These are phyloP conservation scores for Aradophagus sp. DNA, from an alignment of 1,140 invertebrate species.

Conservation along the genomic window DNA sequence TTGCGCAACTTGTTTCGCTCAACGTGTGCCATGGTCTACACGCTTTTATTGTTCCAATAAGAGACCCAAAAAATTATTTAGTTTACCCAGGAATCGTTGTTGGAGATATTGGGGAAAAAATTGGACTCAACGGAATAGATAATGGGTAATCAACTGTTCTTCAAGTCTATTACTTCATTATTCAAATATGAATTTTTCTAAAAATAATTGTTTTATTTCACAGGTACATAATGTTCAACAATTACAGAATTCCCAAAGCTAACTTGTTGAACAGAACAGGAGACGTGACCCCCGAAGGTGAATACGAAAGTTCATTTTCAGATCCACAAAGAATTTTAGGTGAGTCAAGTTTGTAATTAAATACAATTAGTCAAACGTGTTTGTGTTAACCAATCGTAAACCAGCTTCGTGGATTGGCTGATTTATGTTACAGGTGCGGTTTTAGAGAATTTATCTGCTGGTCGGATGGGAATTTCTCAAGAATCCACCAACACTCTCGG, in stretches of 20 bases:
- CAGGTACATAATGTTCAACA: constrained; percentile 79
- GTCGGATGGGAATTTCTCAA: constrained; percentile 83
- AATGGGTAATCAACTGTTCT: too few relatives aligned
- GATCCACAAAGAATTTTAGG: constrained; percentile 85
- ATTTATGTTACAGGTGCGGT: constrained; percentile 72
- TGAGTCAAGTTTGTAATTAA: too few relatives aligned
- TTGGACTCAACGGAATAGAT: constrained; percentile 88
- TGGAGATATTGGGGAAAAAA: constrained; percentile 88
- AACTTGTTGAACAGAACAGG: constrained; percentile 80
- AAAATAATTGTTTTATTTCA: constrained; percentile 41
- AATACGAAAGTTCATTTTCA: constrained; percentile 84
- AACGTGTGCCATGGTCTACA: constrained; percentile 85
- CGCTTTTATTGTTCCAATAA: constrained; percentile 86
- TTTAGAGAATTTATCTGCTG: constrained; percentile 81
- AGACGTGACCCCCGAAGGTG: constrained; percentile 78
- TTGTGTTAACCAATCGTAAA: too few relatives aligned
- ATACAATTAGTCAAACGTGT: too few relatives aligned
- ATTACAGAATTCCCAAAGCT: constrained; percentile 78
- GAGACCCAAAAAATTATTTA: constrained; percentile 82
- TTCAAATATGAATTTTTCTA: too few relatives aligned
- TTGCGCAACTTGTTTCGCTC: constrained; percentile 89
- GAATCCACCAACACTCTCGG: constrained; percentile 82
- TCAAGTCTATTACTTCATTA: too few relatives aligned
- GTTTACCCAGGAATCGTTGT: constrained; percentile 84
- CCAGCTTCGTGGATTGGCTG: too few relatives aligned